phyloP scores from a whole-genome alignment of 2,113 vertebrate species.

The Carettochelys insculpta region DNA sequence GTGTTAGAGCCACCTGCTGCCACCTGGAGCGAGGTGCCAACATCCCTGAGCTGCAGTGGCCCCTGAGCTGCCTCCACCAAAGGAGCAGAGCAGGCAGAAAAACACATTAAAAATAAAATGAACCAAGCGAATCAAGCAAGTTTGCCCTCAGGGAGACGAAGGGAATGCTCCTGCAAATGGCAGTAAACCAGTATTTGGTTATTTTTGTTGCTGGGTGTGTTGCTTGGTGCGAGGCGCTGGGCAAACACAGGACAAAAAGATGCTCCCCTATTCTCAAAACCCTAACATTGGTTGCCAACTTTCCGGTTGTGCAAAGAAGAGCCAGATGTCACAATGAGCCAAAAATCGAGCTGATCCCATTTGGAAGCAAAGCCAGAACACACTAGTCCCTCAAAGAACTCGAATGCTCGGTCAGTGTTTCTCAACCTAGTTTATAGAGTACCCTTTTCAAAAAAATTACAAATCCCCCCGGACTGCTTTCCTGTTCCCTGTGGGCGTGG shows the following conservation, averaged over 20 bases:
- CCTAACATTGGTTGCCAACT: not conserved
- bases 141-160: not conserved
- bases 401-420: too few relatives aligned
- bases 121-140: not conserved
- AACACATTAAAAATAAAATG: not conserved
- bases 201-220: not conserved
- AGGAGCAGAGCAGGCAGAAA: not conserved
- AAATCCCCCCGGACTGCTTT: too few relatives aligned
- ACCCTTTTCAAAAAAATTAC: too few relatives aligned
- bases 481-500: too few relatives aligned
- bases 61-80: not conserved
- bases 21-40: not conserved
- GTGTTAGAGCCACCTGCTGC: not conserved
- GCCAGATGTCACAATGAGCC: too few relatives aligned
- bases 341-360: too few relatives aligned
- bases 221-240: not conserved
- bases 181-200: not conserved
- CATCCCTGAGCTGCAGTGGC: not conserved
- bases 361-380: too few relatives aligned
- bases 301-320: too few relatives aligned
- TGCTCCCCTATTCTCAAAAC: not conserved
- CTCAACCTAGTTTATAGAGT: too few relatives aligned
- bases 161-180: not conserved
- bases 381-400: too few relatives aligned
- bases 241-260: not conserved